phyloP scores from a whole-genome alignment of 2,113 vertebrate genomes.

The zebrafish (Danio rerio) region GRCz12tu NC_133189.1:2829501-2830000 shows the following conservation, averaged over 20 bases:
- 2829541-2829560: constrained; percentile 51
- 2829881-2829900: constrained; percentile 49
- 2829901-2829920: constrained; percentile 60
- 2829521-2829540: constrained; percentile 42
- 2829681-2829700: constrained; percentile 61
- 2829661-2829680: constrained; percentile 66
- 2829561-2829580: constrained; percentile 44
- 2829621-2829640: constrained; percentile 67
- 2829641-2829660: constrained; percentile 62
- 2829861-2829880: constrained; percentile 59
- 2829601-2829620: constrained; percentile 67
- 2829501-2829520: constrained; percentile 46
- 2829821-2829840: constrained; percentile 57
- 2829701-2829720: constrained; percentile 39
- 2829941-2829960: constrained; percentile 58
- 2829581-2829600: constrained; percentile 59
- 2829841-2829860: constrained; percentile 43
- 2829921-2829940: constrained; percentile 45
- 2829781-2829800: constrained; percentile 60
- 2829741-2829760: constrained; percentile 53
- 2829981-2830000: constrained; percentile 64
- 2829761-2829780: constrained; percentile 63
- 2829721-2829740: constrained; percentile 49
- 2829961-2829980: constrained; percentile 49
- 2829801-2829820: constrained; percentile 60